Base-by-base conservation (phyloP, 2,797 vertebrate genomes). In the Mormyrops boulengeri region DNA sequence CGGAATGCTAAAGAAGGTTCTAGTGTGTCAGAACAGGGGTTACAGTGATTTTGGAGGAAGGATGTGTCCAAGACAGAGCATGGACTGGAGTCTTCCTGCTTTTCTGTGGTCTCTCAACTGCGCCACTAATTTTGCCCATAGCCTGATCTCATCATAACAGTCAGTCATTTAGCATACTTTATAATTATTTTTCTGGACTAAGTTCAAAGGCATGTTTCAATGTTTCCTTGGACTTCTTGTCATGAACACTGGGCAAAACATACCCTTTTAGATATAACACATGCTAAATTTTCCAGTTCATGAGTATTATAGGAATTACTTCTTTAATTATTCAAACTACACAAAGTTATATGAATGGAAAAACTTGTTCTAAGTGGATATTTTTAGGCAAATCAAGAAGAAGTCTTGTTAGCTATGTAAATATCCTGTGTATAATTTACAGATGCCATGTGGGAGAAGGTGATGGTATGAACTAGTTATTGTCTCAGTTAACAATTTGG, bases 101-200 rank as follows among this genome's bases (percentile, higher is more conserved):
- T 47, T 44, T 47, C 19, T 85, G 84, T 85, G 84, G 85, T 57
- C 85, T 55, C 53, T 17, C 73, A 89, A 77, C 73, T 53, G 30
- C 11, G 34, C 49, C 73, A 53, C 30, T 82, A 12, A 57, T 57
- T 50, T 53, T 47, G 26, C 26, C 19, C 73, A 41, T 53, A 52
- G 19, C 50, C 73, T 80, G 69, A 80, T 53, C 30, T 89, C 73
- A 44, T 55, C 50, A 17, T 53, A 73, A 50, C n/a, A 66, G 88
- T 73, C 88, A 52, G 62, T 49, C 50, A 26, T 73, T 50, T 52
- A 50, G 26, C 17, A 38, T 49, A 17, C 88, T 52, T 50, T 50
- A 50, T 88, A 88, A 88, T 89, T 89, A 82, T 77, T 41, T 52
- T 53, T 53, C 34, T 89, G 34, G 30, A 11, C 69, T 52, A 30